Conservation (phyloP, 2,797 vertebrate genomes). For the Platalea minor region DNA sequence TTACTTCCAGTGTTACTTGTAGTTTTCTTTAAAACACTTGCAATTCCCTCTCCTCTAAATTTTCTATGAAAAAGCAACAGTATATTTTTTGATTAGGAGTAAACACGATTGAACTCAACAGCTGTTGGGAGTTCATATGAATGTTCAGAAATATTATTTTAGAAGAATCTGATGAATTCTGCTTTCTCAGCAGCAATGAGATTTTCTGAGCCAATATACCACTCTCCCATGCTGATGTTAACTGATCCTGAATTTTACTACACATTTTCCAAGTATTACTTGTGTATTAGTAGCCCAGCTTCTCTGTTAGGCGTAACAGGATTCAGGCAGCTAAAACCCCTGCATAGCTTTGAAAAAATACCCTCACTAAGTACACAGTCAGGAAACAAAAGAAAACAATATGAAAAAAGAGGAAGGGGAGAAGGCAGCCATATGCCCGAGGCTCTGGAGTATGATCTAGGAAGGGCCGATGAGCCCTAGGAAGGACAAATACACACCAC, state of each 20-base stretch:
- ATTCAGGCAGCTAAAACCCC: neutral
- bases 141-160: slow-evolving; percentile 38
- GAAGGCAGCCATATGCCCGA: rapidly evolving
- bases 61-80: neutral
- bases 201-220: neutral
- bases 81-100: slow-evolving; percentile 4
- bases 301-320: neutral
- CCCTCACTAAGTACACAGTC: neutral
- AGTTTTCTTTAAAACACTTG: neutral
- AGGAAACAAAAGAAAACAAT: neutral
- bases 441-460: neutral
- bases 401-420: slow-evolving; percentile 17
- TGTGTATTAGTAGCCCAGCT: neutral
- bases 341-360: neutral
- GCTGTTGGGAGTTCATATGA: slow-evolving; percentile 29
- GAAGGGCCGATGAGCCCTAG: neutral
- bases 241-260: neutral
- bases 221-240: neutral
- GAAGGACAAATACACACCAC: neutral
- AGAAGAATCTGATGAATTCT: slow-evolving; percentile 23
- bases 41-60: neutral
- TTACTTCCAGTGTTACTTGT: neutral
- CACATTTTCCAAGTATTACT: neutral
- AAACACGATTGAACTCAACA: neutral
- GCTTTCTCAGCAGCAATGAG: slow-evolving; percentile 30